phyloP scores from a whole-genome alignment of 2,888 invertebrate genomes.

The Phlogophora meticulosa region DNA sequence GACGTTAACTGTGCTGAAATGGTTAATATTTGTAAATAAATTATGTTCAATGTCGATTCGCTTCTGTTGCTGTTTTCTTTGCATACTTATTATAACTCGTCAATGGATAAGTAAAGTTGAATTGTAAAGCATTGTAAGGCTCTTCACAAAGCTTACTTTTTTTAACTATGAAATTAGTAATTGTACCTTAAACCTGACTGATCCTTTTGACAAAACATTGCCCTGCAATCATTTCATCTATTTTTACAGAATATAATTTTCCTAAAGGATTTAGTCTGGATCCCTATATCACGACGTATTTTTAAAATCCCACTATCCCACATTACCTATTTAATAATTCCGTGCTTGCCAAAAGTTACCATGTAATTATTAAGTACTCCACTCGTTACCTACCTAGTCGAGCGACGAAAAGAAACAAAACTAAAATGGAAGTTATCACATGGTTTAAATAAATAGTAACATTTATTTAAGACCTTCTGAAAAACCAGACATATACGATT shows the following conservation, averaged over 20 bases:
- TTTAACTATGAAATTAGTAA: constrained; percentile 30
- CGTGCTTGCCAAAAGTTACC: too few species aligned
- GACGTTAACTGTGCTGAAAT: constrained; percentile 67
- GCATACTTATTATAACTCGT: constrained; percentile 39
- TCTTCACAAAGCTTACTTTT: neutral
- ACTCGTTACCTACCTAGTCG: too few species aligned
- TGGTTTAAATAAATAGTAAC: neutral
- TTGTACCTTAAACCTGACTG: neutral
- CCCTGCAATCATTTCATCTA: neutral
- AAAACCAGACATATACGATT: neutral
- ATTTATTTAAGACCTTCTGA: constrained; percentile 1
- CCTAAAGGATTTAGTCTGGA: neutral
- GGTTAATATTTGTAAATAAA: constrained; percentile 70
- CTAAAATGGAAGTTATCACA: neutral
- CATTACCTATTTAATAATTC: too few species aligned
- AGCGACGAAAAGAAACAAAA: too few species aligned
- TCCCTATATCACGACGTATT: neutral
- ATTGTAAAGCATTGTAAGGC: constrained; percentile 21
- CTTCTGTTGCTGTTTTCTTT: constrained; percentile 49
- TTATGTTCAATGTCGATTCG: constrained; percentile 57
- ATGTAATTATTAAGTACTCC: too few species aligned
- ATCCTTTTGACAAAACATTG: neutral
- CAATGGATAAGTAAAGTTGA: constrained; percentile 15
- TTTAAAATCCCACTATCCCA: neutral
- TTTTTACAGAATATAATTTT: too few species aligned